Evolutionary conservation across 2,888 invertebrate genomes (phyloP).

Genomic region (Tricholauxania praeusta): DNA sequence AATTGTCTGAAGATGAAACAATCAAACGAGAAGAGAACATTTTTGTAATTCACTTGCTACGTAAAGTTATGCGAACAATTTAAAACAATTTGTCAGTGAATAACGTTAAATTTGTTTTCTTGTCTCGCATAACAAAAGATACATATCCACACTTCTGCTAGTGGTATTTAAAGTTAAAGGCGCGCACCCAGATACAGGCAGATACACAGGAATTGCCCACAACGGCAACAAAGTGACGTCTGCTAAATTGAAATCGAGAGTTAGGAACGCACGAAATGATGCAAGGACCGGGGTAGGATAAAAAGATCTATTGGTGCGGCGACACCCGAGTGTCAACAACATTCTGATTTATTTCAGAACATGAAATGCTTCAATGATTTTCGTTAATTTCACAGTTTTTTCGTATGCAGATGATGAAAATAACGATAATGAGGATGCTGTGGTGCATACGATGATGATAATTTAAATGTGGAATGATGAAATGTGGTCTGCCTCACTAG

Average conservation of each 20-base stretch:
- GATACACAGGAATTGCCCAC: constrained; percentile 29
- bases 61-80: constrained; percentile 61
- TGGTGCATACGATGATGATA: background rate
- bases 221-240: constrained; percentile 37
- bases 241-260: constrained; percentile 13
- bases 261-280: constrained; percentile 3
- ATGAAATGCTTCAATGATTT: constrained; percentile 66
- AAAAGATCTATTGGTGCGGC: constrained; percentile 49
- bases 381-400: constrained; percentile 65
- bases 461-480: too few species aligned
- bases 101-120: constrained; percentile 53
- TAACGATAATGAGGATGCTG: constrained; percentile 16
- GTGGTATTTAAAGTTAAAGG: constrained; percentile 40
- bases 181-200: constrained; percentile 34
- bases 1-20: too few species aligned
- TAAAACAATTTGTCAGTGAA: constrained; percentile 67
- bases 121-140: constrained; percentile 43
- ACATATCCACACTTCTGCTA: constrained; percentile 13
- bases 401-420: background rate
- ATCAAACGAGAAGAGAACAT: background rate
- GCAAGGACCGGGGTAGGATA: constrained; percentile 4
- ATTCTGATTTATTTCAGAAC: constrained; percentile 66
- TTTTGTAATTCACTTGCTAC: constrained; percentile 46
- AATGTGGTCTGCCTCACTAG: too few species aligned
- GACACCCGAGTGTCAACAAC: constrained; percentile 64